phyloP scores from a whole-genome alignment of 2,888 invertebrate species.

The Tineola bisselliella region DNA sequence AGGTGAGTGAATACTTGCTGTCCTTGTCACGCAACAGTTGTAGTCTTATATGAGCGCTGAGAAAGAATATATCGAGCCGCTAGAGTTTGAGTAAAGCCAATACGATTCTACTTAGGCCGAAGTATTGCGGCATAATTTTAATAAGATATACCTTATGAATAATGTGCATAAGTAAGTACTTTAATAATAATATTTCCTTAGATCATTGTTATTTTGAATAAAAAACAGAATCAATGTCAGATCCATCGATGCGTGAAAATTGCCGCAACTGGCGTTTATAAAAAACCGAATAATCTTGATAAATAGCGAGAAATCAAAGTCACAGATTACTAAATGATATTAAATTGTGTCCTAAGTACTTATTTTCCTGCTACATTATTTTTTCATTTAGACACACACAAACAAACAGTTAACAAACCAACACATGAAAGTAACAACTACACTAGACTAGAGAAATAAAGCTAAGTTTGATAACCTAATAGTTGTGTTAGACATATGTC shows the following conservation, averaged over 20 bases:
- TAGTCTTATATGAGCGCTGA: too few relatives aligned
- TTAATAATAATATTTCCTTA: not conserved
- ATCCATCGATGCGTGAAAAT: slow-evolving; percentile 53
- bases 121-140: not conserved
- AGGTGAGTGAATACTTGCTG: too few relatives aligned
- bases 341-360: not conserved
- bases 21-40: too few relatives aligned
- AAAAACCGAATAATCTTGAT: slow-evolving; percentile 61
- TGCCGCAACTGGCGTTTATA: slow-evolving; percentile 45
- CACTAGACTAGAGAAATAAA: too few relatives aligned
- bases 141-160: not conserved
- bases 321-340: slow-evolving; percentile 22
- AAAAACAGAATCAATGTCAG: slow-evolving; percentile 59
- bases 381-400: too few relatives aligned
- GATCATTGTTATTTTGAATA: slow-evolving; percentile 17
- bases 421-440: too few relatives aligned
- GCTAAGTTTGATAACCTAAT: too few relatives aligned
- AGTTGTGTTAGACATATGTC: too few relatives aligned
- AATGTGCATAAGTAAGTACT: not conserved
- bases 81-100: too few relatives aligned
- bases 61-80: too few relatives aligned
- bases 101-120: too few relatives aligned
- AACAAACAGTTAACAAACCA: too few relatives aligned
- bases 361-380: not conserved
- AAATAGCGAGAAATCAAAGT: slow-evolving; percentile 60